phyloP scores from a whole-genome alignment of 2,113 vertebrate species.

The Onychostruthus taczanowskii region DNA sequence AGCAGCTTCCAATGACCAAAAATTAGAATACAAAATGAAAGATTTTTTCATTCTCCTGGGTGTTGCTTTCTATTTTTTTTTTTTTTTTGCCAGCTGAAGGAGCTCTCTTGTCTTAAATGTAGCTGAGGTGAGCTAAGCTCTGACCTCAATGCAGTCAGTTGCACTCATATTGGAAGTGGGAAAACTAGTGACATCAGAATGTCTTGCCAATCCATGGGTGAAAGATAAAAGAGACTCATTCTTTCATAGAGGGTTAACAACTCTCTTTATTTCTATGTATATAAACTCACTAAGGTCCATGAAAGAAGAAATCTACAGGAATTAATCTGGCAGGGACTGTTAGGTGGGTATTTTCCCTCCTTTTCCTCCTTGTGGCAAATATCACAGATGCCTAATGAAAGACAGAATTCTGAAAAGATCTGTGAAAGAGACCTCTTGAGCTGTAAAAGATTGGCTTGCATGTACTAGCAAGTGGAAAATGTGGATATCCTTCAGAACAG shows the following conservation, averaged over 20 bases:
- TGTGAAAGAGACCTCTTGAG: not conserved
- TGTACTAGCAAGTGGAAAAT: not conserved
- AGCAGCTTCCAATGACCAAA: constrained; percentile 35
- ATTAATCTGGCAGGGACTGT: not conserved
- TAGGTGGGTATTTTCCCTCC: not conserved
- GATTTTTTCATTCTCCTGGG: not conserved
- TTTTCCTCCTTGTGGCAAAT: not conserved
- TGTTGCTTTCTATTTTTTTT: not conserved
- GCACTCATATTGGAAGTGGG: constrained; percentile 27
- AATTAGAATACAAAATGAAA: constrained; percentile 55
- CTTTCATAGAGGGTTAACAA: constrained; percentile 1
- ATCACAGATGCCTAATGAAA: not conserved
- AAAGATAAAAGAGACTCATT: constrained; percentile 23
- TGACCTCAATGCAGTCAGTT: constrained; percentile 53
- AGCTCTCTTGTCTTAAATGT: constrained; percentile 2
- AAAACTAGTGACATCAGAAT: not conserved
- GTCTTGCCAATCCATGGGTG: not conserved
- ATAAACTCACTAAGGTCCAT: not conserved
- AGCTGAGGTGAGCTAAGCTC: constrained; percentile 56
- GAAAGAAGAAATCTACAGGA: not conserved
- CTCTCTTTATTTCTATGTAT: constrained; percentile 20
- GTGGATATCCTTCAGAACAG: not conserved
- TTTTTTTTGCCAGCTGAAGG: not conserved
- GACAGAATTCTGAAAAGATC: not conserved
- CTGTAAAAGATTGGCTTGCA: not conserved